Percentiles rank a stretch among this genome's conserved stretches.
These are phyloP conservation scores for Scolopax bukidnonensis DNA, from an alignment of 2,797 vertebrate genomes.

Conservation along the genomic window DNA sequence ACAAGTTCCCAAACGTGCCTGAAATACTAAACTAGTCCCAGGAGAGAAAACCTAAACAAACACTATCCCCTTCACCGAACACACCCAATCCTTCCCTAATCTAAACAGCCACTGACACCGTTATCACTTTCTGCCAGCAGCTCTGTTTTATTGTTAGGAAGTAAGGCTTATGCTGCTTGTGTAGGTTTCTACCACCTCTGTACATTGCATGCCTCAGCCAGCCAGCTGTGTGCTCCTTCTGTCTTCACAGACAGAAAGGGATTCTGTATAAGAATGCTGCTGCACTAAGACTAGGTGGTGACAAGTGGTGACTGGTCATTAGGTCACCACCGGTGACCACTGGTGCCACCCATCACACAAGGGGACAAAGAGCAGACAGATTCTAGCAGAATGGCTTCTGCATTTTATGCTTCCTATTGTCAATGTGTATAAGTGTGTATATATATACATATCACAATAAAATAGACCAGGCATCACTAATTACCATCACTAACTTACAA, in stretches of 20 bases:
- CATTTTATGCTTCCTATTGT: not conserved
- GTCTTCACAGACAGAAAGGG: not conserved
- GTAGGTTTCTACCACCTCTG: not conserved
- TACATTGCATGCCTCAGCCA: not conserved
- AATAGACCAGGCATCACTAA: not conserved
- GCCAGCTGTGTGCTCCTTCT: not conserved
- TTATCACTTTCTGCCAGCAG: conserved; percentile 33
- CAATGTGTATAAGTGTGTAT: not conserved
- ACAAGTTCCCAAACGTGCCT: conserved; percentile 21
- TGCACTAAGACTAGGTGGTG: not conserved
- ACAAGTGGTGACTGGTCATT: conserved; percentile 9
- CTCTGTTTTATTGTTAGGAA: not conserved
- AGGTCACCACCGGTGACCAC: not conserved
- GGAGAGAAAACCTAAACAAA: conserved; percentile 53
- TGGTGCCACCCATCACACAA: not conserved
- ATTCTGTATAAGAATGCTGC: not conserved
- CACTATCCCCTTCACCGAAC: not conserved
- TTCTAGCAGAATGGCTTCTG: not conserved
- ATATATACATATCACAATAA: not conserved
- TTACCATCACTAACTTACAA: not conserved
- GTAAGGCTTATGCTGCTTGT: not conserved
- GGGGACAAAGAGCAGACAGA: not conserved
- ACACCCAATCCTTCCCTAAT: conserved; percentile 5
- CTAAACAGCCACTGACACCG: conserved; percentile 19
- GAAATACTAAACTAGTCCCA: conserved; percentile 51